phyloP scores from a whole-genome alignment of 2,888 invertebrate species.

The Tineola bisselliella region DNA sequence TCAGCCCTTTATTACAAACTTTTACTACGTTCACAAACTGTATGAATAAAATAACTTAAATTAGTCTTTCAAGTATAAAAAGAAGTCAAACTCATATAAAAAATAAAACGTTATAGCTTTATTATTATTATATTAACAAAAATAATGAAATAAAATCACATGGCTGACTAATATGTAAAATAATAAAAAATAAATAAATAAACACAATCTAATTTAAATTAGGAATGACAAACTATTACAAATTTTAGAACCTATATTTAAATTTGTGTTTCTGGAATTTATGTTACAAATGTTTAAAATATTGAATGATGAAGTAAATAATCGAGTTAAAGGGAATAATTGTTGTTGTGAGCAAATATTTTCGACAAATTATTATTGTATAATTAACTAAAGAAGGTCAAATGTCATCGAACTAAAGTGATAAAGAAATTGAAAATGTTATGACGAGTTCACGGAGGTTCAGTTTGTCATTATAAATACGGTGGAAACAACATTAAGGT shows the following conservation, averaged over 20 bases:
- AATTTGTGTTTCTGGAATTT: no score
- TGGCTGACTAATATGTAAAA: no score
- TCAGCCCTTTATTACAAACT: constrained; percentile 3
- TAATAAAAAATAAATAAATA: no score
- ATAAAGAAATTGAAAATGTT: constrained; percentile 4
- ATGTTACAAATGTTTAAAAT: no score
- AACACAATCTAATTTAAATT: no score
- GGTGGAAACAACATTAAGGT: neutral
- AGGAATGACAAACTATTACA: no score
- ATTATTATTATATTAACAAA: no score
- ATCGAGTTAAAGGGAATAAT: neutral
- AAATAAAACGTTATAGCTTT: no score
- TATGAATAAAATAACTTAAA: constrained; percentile 1
- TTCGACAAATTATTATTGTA: neutral
- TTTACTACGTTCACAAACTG: neutral
- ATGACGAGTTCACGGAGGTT: neutral
- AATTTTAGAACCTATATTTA: no score
- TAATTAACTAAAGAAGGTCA: constrained; percentile 1
- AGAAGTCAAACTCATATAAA: neutral
- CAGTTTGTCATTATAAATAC: constrained; percentile 13
- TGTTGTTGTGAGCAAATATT: neutral
- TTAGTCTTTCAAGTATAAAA: neutral
- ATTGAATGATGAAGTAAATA: neutral
- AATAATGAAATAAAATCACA: no score
- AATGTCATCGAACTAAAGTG: constrained; percentile 6